Percentiles rank a stretch among this genome's conserved stretches.
phyloP scores from a whole-genome alignment of 2,113 vertebrate genomes.

The Plestiodon gilberti region DNA sequence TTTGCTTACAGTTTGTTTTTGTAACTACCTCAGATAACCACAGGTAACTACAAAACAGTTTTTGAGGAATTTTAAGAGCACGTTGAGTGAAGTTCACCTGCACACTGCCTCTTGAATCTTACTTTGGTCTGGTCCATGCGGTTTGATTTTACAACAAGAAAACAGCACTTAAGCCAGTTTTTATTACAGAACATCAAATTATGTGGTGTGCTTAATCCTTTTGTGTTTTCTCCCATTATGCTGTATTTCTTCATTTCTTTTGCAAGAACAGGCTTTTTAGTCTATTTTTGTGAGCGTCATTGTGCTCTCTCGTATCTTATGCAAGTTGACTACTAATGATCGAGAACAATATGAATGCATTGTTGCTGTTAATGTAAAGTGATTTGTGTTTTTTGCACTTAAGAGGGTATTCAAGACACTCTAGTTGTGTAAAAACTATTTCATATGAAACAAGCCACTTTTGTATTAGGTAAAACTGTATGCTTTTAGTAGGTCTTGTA shows the following conservation, averaged over 20 bases:
- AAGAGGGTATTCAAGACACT: slow-evolving; percentile 78
- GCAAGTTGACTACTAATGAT: slow-evolving; percentile 91
- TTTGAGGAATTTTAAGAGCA: slow-evolving; percentile 72
- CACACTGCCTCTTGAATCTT: slow-evolving; percentile 79
- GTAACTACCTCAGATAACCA: slow-evolving; percentile 83
- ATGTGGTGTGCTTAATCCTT: slow-evolving; percentile 86
- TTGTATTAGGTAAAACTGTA: slow-evolving; percentile 85
- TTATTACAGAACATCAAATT: slow-evolving; percentile 78
- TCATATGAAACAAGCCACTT: slow-evolving; percentile 82
- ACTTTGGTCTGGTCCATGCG: slow-evolving; percentile 80
- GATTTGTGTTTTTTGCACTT: slow-evolving; percentile 92
- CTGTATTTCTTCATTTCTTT: slow-evolving; percentile 67
- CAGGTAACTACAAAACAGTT: slow-evolving; percentile 70
- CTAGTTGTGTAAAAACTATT: slow-evolving; percentile 81
- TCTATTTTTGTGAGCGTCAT: slow-evolving; percentile 87
- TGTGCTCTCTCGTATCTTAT: slow-evolving; percentile 85
- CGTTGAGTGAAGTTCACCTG: slow-evolving; percentile 79
- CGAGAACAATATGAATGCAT: slow-evolving; percentile 93
- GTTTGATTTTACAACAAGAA: slow-evolving; percentile 76
- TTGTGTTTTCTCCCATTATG: slow-evolving; percentile 80
- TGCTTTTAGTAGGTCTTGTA: slow-evolving; percentile 89
- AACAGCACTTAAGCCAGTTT: slow-evolving; percentile 70
- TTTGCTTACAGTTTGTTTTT: slow-evolving; percentile 74
- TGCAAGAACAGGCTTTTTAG: slow-evolving; percentile 83
- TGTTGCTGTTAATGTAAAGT: slow-evolving; percentile 92